Percentiles rank a stretch among this genome's conserved stretches.
These are phyloP conservation scores for Procavia capensis DNA, from an alignment of 2,113 vertebrate genomes.

Conservation along the genomic window DNA sequence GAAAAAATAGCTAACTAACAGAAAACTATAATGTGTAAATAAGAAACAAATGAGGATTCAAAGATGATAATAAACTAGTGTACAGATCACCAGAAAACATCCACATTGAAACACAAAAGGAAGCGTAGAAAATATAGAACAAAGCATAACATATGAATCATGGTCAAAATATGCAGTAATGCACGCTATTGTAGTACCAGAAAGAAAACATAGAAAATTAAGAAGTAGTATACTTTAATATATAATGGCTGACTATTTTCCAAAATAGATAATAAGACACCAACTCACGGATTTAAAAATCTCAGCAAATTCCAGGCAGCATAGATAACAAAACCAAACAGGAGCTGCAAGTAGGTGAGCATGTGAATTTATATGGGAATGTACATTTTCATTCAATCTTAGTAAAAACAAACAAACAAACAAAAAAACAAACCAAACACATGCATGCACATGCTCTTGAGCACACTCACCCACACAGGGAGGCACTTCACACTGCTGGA, in stretches of 20 bases:
- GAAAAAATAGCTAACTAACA: neutral
- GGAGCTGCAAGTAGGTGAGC: too few species aligned
- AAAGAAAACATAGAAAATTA: neutral
- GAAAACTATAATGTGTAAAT: neutral
- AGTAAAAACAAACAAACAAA: neutral
- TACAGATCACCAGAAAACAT: neutral
- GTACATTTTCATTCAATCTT: too few species aligned
- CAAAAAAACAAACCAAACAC: neutral
- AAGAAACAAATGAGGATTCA: neutral
- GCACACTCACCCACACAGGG: neutral
- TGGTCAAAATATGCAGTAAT: neutral
- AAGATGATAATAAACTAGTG: neutral
- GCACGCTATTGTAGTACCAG: neutral
- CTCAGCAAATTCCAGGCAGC: neutral
- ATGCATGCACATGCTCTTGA: too few species aligned
- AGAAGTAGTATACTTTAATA: neutral
- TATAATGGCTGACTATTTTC: neutral
- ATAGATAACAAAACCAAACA: neutral
- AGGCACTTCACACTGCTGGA: neutral
- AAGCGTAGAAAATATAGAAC: neutral
- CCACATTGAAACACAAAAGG: neutral
- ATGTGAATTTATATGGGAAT: too few species aligned
- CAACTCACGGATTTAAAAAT: neutral
- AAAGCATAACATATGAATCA: neutral
- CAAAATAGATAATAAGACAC: neutral